Percentiles rank a stretch among this genome's conserved stretches.
Evolutionary conservation across 2,113 vertebrate genomes (phyloP).

Genomic region (Osmerus mordax): DNA sequence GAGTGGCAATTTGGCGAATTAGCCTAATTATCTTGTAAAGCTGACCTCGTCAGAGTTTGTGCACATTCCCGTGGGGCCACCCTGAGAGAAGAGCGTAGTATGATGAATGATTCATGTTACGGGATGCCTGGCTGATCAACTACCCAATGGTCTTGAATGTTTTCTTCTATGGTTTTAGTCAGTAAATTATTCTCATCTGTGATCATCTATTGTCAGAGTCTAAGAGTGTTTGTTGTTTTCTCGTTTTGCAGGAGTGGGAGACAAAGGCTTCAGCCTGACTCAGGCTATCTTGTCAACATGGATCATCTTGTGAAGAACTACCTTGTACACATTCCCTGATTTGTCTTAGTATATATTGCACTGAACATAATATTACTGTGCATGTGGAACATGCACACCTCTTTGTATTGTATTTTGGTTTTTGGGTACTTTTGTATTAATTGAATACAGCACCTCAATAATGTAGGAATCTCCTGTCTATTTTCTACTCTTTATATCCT

Average conservation of each 20-base stretch:
- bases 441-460: background rate
- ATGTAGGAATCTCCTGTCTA: background rate
- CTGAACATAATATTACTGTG: conserved; percentile 28
- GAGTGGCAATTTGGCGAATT: too few relatives aligned
- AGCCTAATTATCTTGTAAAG: too few relatives aligned
- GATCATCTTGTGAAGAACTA: background rate
- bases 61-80: too few relatives aligned
- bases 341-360: conserved; percentile 29
- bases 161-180: too few relatives aligned
- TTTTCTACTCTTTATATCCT: background rate
- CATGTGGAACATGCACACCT: conserved; percentile 63
- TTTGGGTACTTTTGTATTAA: conserved; percentile 26
- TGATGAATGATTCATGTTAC: too few relatives aligned
- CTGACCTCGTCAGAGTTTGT: too few relatives aligned
- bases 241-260: conserved; percentile 74
- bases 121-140: too few relatives aligned
- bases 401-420: conserved; percentile 16
- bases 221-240: too few relatives aligned
- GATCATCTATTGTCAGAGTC: too few relatives aligned
- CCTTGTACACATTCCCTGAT: conserved; percentile 31
- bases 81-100: too few relatives aligned
- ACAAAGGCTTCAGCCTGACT: conserved; percentile 70
- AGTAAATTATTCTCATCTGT: too few relatives aligned
- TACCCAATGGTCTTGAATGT: too few relatives aligned
- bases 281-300: background rate